Evolutionary conservation across 2,113 vertebrate genomes (phyloP), one percentile per base, ranked within the genome.

Genomic region (Corvus cornix): DNA sequence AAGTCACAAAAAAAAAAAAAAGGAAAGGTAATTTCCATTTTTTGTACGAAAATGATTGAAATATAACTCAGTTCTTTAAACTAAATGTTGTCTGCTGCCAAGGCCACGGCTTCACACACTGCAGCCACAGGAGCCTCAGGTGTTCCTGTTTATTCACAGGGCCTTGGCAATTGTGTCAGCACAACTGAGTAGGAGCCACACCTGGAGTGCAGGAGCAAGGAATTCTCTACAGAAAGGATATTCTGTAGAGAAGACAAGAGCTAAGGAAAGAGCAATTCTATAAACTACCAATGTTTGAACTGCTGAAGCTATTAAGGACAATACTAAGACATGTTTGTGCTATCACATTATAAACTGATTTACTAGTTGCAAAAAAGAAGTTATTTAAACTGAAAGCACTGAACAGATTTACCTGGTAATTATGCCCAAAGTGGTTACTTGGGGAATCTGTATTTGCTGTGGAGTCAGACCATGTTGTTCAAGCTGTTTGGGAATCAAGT

Each of bases 401-500:
- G 0, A 87, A 67, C 15, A 44, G 11, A 80, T 96, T 88, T 85
- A 99, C 99, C 98, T 98, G 94, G 98, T 98, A 97, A 99, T 99
- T 92, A 99, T 99, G 70, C 98, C 98, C 35, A 98, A 93, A 10
- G 99, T 99, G 46, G 98, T 98, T 43, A 98, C 98, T 87, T 99
- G 99, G 7, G 99, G 99, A 90, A 99, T 98, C 92, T 99, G 99
- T 48, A 99, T 97, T 93, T 99, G 99, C 72, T 99, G 98, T 8
- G 99, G 98, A 26, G 98, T 99, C 95, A 99, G 93, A 17, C 99
- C 99, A 5, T 99, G 99, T 66, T 99, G 99, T 39, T 99, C 98
- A 95, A 99, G 98, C 83, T 99, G 99, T 91, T 99, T 99, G 53
- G 99, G 99, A 96, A 99, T 99, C 97, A 99, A 97, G 80, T 99